A percentile compares a stretch with the other conserved stretches of the same genome.
These are phyloP conservation scores for Illadopsis cleaveri DNA, from an alignment of 2,113 vertebrate species.

Conservation along the genomic window DNA sequence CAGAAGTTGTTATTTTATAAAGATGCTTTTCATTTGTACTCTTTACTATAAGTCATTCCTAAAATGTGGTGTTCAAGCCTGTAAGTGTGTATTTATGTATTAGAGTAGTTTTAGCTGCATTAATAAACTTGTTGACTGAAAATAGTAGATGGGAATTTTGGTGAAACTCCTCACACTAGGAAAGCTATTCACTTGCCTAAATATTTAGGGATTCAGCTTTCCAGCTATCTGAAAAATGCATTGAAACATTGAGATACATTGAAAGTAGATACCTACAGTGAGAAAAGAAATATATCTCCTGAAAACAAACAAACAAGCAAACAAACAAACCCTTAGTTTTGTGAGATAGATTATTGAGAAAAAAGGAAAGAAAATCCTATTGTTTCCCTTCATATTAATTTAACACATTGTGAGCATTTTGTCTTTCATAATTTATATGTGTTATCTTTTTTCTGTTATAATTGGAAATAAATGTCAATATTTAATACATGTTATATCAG, in stretches of 20 bases:
- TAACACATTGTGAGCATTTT: not conserved
- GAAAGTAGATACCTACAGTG: not conserved
- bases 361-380: not conserved
- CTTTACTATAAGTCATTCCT: not conserved
- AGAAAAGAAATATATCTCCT: not conserved
- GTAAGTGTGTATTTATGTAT: not conserved
- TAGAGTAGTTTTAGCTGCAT: not conserved
- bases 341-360: not conserved
- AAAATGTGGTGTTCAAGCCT: not conserved
- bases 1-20: not conserved
- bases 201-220: not conserved
- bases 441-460: not conserved
- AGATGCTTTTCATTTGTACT: not conserved
- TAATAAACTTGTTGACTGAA: not conserved
- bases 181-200: not conserved
- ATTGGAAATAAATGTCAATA: not conserved
- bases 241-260: not conserved
- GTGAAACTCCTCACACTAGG: not conserved
- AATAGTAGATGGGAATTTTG: not conserved
- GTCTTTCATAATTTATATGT: not conserved
- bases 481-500: not conserved
- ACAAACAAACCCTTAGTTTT: not conserved
- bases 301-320: not conserved
- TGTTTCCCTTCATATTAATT: not conserved
- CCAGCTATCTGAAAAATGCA: not conserved